Evolutionary conservation across 1,140 invertebrate species (phyloP).

Genomic region (Leptinotarsa undecemlineata): DNA sequence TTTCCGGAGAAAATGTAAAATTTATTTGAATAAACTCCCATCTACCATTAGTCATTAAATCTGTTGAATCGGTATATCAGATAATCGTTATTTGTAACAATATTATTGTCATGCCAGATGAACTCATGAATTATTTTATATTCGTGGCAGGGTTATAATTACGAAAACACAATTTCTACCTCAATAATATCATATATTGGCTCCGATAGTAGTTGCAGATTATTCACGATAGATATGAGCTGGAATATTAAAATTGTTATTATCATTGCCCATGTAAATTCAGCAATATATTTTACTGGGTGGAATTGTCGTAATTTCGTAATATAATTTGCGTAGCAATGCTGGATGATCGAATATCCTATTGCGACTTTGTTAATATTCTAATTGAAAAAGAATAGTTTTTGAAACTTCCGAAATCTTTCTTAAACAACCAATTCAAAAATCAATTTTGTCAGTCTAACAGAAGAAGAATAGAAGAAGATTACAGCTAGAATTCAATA

Average conservation of each 20-base stretch:
- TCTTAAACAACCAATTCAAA: too few relatives aligned
- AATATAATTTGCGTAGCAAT: background rate
- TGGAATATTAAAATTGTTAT: constrained; percentile 7
- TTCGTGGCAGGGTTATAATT: background rate
- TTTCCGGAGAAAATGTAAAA: too few relatives aligned
- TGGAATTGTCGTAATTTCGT: background rate
- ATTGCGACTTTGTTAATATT: too few relatives aligned
- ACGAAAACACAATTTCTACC: constrained; percentile 6
- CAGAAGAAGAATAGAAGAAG: too few relatives aligned
- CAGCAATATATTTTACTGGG: background rate
- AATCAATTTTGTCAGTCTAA: too few relatives aligned
- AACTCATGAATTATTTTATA: background rate
- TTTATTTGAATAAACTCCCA: too few relatives aligned
- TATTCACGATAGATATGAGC: constrained; percentile 2
- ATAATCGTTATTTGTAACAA: background rate
- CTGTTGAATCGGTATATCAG: background rate
- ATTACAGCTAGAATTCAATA: too few relatives aligned
- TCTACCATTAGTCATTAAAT: background rate
- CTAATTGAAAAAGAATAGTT: too few relatives aligned
- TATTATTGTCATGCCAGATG: background rate
- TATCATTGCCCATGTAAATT: constrained; percentile 3
- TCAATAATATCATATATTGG: constrained; percentile 1
- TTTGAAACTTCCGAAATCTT: too few relatives aligned
- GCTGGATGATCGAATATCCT: too few relatives aligned
- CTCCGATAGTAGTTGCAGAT: background rate